These are phyloP conservation scores for Idaea biselata DNA, from an alignment of 2,888 invertebrate species.

Conservation along the genomic window DNA sequence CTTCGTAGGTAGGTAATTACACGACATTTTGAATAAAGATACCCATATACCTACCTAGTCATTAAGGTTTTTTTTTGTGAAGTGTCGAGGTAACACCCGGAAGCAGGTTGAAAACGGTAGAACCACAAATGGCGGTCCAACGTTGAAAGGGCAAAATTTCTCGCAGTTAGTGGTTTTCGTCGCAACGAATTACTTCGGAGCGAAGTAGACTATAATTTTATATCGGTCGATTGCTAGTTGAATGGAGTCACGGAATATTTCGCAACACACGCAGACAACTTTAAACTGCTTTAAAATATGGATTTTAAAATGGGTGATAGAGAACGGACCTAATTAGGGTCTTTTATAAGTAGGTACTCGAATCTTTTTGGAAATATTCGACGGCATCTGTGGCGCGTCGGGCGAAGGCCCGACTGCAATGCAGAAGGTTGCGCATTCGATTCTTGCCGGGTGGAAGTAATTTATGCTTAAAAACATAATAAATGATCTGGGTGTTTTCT, in stretches of 20 bases:
- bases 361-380: no score
- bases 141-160: constrained; percentile 43
- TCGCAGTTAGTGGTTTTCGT: constrained; percentile 52
- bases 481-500: no score
- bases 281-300: no score
- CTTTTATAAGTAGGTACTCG: no score
- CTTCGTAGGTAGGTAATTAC: constrained; percentile 34
- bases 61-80: constrained; percentile 33
- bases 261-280: no score
- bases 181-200: constrained; percentile 42
- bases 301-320: no score
- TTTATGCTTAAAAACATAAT: no score
- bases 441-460: no score
- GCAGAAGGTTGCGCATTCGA: no score
- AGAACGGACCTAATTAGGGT: no score
- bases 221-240: background rate
- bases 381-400: no score
- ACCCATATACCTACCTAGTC: constrained; percentile 16
- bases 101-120: constrained; percentile 26
- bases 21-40: constrained; percentile 39
- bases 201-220: background rate
- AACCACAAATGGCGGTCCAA: constrained; percentile 38
- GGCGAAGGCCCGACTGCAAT: no score
- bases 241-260: background rate
- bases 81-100: constrained; percentile 32